phyloP scores from a whole-genome alignment of 2,888 invertebrate species.

The Parnassius apollo region DNA sequence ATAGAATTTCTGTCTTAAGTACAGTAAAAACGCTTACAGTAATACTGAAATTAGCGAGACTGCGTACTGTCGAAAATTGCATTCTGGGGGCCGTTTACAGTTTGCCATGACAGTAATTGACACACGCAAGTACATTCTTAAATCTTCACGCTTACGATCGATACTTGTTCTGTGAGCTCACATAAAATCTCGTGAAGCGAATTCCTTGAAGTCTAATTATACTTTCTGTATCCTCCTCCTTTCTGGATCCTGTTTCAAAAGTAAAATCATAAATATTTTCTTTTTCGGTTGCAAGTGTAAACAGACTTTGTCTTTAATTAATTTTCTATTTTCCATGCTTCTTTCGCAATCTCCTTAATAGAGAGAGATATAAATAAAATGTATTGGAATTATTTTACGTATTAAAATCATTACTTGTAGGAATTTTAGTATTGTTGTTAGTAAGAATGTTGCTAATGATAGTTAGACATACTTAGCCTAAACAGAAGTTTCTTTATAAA shows the following conservation, averaged over 20 bases:
- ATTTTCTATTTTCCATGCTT: constrained; percentile 5
- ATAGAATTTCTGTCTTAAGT: too few relatives aligned
- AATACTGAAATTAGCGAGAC: neutral
- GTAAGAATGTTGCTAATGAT: too few relatives aligned
- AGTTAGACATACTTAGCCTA: too few relatives aligned
- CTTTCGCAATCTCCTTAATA: neutral
- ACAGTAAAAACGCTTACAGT: neutral
- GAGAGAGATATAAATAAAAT: too few relatives aligned
- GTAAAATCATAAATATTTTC: constrained; percentile 1
- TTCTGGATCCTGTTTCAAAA: constrained; percentile 17
- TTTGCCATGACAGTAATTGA: constrained; percentile 34
- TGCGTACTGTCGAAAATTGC: constrained; percentile 28
- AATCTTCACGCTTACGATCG: constrained; percentile 16
- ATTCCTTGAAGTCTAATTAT: constrained; percentile 24
- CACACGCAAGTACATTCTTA: constrained; percentile 27
- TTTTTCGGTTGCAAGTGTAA: constrained; percentile 8
- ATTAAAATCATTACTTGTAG: too few relatives aligned
- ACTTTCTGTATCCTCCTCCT: constrained; percentile 19
- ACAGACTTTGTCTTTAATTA: neutral
- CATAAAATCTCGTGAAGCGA: constrained; percentile 11
- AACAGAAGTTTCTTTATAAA: too few relatives aligned
- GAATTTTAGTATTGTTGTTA: too few relatives aligned
- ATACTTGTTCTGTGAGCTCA: constrained; percentile 12
- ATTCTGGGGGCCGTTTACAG: constrained; percentile 31
- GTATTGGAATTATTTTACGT: too few relatives aligned